Evolutionary conservation across 1,140 invertebrate species (phyloP).

Genomic region (Sinonovacula constricta): DNA sequence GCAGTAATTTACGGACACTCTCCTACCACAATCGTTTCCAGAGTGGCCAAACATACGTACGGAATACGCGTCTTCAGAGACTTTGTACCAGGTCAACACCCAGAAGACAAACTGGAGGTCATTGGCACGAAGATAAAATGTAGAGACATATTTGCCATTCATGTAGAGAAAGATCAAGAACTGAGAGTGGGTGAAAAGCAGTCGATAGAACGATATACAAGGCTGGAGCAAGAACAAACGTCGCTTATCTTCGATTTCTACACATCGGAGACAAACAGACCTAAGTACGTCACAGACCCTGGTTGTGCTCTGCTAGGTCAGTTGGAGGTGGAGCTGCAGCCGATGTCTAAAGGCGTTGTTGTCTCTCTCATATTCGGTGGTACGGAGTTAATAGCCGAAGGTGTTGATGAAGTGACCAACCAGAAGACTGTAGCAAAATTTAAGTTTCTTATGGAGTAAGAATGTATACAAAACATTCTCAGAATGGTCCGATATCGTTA

Average conservation of each 20-base stretch:
- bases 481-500: no score
- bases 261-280: neutral
- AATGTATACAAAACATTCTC: no score
- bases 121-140: neutral
- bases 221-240: neutral
- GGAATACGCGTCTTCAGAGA: neutral
- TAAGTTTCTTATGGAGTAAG: neutral
- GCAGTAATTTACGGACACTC: neutral
- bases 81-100: neutral
- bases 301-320: neutral
- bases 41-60: neutral
- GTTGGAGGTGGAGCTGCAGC: neutral
- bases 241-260: neutral
- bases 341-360: neutral
- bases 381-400: neutral
- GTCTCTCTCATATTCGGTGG: neutral
- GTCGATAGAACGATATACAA: neutral
- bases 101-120: neutral
- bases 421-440: neutral
- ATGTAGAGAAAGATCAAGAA: neutral
- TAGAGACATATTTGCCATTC: neutral
- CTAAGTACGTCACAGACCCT: neutral
- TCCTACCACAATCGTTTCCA: neutral
- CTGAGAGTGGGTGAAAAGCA: neutral
- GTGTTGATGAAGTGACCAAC: neutral